Evolutionary conservation across 2,113 vertebrate genomes (phyloP).

Genomic region (Lampris incognitus): DNA sequence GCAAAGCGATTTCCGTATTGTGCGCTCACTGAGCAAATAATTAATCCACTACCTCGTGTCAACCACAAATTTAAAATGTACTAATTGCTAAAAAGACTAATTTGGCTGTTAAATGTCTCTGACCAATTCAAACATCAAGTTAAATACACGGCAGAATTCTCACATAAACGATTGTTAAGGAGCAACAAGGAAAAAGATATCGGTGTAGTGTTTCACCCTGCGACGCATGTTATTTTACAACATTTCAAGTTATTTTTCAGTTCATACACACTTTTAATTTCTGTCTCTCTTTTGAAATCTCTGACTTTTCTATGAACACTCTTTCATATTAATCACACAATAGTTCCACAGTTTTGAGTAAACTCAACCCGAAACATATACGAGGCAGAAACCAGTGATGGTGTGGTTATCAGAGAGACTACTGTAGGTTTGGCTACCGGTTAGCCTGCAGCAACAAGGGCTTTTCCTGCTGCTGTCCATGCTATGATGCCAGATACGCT

Average conservation of each 20-base stretch:
- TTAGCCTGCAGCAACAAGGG: slow-evolving; percentile 68
- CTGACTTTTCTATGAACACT: too few species aligned
- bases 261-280: too few species aligned
- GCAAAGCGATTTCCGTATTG: slow-evolving; percentile 63
- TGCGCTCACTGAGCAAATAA: slow-evolving; percentile 60
- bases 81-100: slow-evolving; percentile 46
- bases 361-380: background rate
- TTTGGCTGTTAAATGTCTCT: slow-evolving; percentile 33
- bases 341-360: too few species aligned
- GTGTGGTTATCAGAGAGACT: slow-evolving; percentile 44
- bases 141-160: slow-evolving; percentile 18
- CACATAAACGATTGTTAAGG: slow-evolving; percentile 19
- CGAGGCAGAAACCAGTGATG: background rate
- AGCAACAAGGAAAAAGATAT: slow-evolving; percentile 10
- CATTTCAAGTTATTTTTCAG: background rate
- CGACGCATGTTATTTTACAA: slow-evolving; percentile 5
- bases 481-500: slow-evolving; percentile 74
- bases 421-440: slow-evolving; percentile 16
- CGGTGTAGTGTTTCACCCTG: background rate
- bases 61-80: slow-evolving; percentile 49
- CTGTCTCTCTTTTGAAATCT: too few species aligned
- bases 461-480: slow-evolving; percentile 51
- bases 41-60: slow-evolving; percentile 61
- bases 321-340: too few species aligned
- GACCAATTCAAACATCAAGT: slow-evolving; percentile 33